These are phyloP conservation scores for Orchestes rusci DNA, from an alignment of 2,888 invertebrate species.

Conservation along the genomic window DNA sequence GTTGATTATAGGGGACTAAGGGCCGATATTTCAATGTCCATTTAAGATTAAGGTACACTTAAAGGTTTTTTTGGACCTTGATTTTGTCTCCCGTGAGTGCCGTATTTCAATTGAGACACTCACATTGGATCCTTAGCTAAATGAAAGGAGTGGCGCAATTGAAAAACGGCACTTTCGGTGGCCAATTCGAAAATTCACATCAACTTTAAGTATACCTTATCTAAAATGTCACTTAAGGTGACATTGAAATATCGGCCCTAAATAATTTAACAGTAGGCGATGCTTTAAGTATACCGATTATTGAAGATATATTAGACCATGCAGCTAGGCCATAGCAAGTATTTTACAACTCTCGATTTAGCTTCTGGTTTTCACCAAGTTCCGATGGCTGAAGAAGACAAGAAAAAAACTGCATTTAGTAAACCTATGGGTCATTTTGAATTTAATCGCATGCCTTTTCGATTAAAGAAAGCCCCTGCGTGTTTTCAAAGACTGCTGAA, in stretches of 20 bases:
- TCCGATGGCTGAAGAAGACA: constrained; percentile 1
- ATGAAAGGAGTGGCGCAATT: too few relatives aligned
- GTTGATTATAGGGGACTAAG: constrained; percentile 29
- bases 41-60: too few relatives aligned
- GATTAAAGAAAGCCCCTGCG: constrained; percentile 9
- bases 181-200: too few relatives aligned
- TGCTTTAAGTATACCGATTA: constrained; percentile 37
- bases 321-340: constrained; percentile 3
- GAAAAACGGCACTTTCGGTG: too few relatives aligned
- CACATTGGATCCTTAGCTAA: too few relatives aligned
- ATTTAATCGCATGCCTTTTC: constrained; percentile 9
- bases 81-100: too few relatives aligned
- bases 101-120: too few relatives aligned
- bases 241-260: too few relatives aligned
- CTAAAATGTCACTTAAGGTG: too few relatives aligned
- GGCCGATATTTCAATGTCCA: too few relatives aligned
- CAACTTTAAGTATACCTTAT: too few relatives aligned
- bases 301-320: constrained; percentile 37
- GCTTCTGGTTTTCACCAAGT: constrained; percentile 9
- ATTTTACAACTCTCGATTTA: not conserved
- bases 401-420: not conserved
- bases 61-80: too few relatives aligned
- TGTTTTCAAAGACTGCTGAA: constrained; percentile 34
- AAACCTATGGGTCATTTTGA: not conserved
- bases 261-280: constrained; percentile 39